phyloP scores from a whole-genome alignment of 2,797 vertebrate genomes.

The Apodemus agrarius region DNA sequence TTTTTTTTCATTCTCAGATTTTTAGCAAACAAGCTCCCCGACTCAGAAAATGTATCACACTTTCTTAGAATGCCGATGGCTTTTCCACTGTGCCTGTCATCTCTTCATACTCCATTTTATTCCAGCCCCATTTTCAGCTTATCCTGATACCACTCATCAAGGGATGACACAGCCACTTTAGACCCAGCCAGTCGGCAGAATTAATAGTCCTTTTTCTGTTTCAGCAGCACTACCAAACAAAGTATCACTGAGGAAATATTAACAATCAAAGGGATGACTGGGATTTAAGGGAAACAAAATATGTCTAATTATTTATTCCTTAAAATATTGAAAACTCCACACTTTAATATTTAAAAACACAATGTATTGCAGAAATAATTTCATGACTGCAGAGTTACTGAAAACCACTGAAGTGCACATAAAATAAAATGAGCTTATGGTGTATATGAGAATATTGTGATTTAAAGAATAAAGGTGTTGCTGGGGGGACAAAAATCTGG shows the following conservation, averaged over 20 bases:
- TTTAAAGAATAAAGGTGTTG: neutral
- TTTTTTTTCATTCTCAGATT: conserved; percentile 1
- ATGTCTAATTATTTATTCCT: neutral
- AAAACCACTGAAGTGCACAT: neutral
- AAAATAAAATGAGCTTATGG: conserved; percentile 49
- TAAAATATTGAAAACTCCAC: neutral
- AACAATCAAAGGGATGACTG: neutral
- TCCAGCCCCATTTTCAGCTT: conserved; percentile 40
- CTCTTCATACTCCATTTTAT: conserved; percentile 36
- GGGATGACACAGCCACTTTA: neutral
- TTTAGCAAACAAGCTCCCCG: conserved; percentile 31
- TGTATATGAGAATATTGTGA: neutral
- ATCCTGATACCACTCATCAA: neutral
- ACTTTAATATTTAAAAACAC: neutral
- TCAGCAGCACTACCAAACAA: conserved; percentile 6
- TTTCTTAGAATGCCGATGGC: conserved; percentile 4
- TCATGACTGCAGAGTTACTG: neutral
- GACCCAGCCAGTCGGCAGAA: neutral
- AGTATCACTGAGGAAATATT: neutral
- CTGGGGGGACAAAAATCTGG: conserved; percentile 26
- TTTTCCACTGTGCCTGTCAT: neutral
- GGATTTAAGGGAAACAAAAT: neutral
- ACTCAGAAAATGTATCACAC: conserved; percentile 50
- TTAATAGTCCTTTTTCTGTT: neutral
- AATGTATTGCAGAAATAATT: neutral